Evolutionary conservation across 64 coral and sea anemone genomes (phyloP).

Genomic region (Anthopleura sola): DNA sequence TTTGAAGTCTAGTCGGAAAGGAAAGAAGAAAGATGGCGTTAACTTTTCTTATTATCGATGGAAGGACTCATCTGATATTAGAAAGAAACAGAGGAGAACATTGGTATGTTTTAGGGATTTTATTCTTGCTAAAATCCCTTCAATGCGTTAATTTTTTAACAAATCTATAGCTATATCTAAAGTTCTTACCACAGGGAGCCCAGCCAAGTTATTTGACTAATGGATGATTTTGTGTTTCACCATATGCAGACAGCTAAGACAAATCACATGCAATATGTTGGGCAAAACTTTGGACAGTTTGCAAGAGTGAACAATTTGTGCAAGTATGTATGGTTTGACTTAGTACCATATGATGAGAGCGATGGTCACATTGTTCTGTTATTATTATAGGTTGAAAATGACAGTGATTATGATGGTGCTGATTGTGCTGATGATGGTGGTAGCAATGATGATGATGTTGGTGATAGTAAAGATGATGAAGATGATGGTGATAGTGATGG

Average conservation of each 20-base stretch:
- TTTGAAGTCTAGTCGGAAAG: constrained; percentile 19
- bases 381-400: too few relatives aligned
- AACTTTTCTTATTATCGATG: constrained; percentile 66
- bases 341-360: not conserved
- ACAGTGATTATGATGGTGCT: too few relatives aligned
- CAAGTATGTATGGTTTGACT: constrained; percentile 65
- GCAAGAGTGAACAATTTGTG: constrained; percentile 79
- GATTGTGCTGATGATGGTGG: too few relatives aligned
- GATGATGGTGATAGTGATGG: not conserved
- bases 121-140: not conserved
- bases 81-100: constrained; percentile 65
- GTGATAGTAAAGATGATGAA: not conserved
- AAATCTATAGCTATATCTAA: not conserved
- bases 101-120: constrained; percentile 37
- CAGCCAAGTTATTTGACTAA: not conserved
- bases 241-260: constrained; percentile 18
- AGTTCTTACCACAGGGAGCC: not conserved
- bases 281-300: constrained; percentile 88
- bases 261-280: constrained; percentile 88
- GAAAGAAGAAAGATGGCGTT: constrained; percentile 21
- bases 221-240: not conserved
- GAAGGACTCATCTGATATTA: constrained; percentile 45
- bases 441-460: too few relatives aligned
- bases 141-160: not conserved
- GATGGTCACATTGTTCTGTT: too few relatives aligned